phyloP scores from a whole-genome alignment of 2,888 invertebrate genomes.

The Apamea crenata region DNA sequence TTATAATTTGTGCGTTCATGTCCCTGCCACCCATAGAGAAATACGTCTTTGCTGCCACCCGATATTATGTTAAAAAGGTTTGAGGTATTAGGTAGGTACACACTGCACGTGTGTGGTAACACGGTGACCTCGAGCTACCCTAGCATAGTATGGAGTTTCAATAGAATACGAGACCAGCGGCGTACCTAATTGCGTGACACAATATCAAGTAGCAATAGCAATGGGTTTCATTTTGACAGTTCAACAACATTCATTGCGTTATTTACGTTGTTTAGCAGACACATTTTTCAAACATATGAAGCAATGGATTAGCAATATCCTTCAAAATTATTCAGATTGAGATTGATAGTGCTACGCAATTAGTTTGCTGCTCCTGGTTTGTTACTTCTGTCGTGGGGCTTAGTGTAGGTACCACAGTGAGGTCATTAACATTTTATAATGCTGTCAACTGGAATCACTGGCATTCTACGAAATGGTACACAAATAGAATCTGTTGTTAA shows the following conservation, averaged over 20 bases:
- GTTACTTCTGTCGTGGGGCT: background rate
- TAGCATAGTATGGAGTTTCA: background rate
- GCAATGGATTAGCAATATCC: too few species aligned
- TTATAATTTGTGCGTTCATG: background rate
- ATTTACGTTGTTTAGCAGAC: too few species aligned
- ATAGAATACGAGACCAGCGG: background rate
- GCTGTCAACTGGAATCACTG: background rate
- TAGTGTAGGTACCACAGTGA: background rate
- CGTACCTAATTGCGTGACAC: too few species aligned
- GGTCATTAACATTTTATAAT: background rate
- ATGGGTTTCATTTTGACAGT: too few species aligned
- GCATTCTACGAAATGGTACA: background rate
- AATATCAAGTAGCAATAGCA: too few species aligned
- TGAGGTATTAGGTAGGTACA: background rate
- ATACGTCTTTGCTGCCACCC: background rate
- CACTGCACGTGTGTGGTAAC: background rate
- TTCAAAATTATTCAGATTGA: too few species aligned
- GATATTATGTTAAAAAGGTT: background rate
- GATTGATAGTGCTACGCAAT: too few species aligned
- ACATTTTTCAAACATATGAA: too few species aligned
- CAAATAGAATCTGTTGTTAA: conserved; percentile 17
- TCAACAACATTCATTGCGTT: too few species aligned
- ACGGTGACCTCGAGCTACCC: too few species aligned
- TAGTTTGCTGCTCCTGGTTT: background rate
- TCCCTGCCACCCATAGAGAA: too few species aligned